Conservation (phyloP, 2,888 invertebrate genomes). For the Sacculina carcini region DNA sequence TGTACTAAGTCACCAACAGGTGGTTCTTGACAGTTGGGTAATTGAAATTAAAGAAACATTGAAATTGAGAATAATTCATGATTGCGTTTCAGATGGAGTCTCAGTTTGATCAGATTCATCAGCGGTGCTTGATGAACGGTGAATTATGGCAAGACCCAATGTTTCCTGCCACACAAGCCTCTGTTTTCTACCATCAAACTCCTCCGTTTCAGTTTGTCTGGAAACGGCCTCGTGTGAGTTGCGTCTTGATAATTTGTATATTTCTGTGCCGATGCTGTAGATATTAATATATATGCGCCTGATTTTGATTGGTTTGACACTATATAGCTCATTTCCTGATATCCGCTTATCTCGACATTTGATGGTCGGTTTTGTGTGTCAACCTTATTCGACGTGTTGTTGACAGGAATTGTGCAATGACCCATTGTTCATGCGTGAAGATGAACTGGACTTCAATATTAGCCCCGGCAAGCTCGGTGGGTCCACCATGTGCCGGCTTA, state of each 20-base stretch:
- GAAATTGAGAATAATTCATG: neutral
- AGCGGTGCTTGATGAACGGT: slow-evolving; percentile 46
- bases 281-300: neutral
- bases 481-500: slow-evolving; percentile 16
- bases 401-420: slow-evolving; percentile 45
- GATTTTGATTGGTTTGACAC: no score
- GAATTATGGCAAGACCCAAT: slow-evolving; percentile 74
- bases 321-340: no score
- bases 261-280: neutral
- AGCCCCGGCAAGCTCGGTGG: slow-evolving; percentile 65
- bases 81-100: slow-evolving; percentile 21
- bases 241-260: neutral
- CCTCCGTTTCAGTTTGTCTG: slow-evolving; percentile 79
- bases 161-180: slow-evolving; percentile 62
- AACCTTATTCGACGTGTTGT: slow-evolving; percentile 10
- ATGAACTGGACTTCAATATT: slow-evolving; percentile 53
- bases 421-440: slow-evolving; percentile 53
- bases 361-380: neutral
- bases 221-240: slow-evolving; percentile 52
- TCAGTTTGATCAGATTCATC: slow-evolving; percentile 58
- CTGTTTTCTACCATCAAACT: slow-evolving; percentile 76
- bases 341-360: no score
- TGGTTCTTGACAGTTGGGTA: no score
- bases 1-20: no score
- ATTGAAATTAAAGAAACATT: no score